Conservation (phyloP, 2,113 vertebrate genomes). For the Hippopotamus amphibius region DNA sequence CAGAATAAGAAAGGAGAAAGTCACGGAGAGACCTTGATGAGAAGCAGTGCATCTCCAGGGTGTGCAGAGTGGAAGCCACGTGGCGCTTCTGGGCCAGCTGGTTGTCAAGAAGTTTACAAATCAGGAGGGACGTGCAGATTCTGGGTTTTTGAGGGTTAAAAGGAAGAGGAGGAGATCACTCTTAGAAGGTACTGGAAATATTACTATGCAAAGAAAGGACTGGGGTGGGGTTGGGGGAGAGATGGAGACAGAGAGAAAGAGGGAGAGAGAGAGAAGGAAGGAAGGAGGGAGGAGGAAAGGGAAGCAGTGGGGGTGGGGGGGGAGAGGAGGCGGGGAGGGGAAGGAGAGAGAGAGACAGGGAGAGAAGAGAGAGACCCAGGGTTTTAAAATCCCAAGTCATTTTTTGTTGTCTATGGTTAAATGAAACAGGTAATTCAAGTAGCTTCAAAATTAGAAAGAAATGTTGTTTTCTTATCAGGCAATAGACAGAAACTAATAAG, state of each 20-base stretch:
- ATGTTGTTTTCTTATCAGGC: slow-evolving; percentile 15
- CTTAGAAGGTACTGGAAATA: background rate
- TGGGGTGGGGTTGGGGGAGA: background rate
- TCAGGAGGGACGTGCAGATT: background rate
- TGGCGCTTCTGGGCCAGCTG: background rate
- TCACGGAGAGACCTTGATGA: background rate
- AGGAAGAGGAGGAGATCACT: background rate
- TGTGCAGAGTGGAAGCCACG: too few species aligned
- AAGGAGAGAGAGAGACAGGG: background rate
- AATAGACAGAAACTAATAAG: slow-evolving; percentile 1
- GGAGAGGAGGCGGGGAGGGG: background rate
- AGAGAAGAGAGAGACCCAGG: background rate
- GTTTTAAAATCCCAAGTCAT: background rate
- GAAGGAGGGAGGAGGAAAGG: background rate
- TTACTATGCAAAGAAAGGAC: background rate
- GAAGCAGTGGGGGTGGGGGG: too few species aligned
- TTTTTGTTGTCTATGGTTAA: background rate
- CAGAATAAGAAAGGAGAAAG: background rate
- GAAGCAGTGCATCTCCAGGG: background rate
- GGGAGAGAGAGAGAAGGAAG: background rate
- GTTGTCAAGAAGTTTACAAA: background rate
- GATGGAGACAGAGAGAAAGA: background rate
- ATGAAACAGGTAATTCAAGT: slow-evolving; percentile 33
- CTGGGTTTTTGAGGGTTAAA: slow-evolving; percentile 1
- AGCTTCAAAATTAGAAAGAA: slow-evolving; percentile 27